Base-by-base conservation (phyloP, 2,888 invertebrate species). In the Hypercompe scribonia region DNA sequence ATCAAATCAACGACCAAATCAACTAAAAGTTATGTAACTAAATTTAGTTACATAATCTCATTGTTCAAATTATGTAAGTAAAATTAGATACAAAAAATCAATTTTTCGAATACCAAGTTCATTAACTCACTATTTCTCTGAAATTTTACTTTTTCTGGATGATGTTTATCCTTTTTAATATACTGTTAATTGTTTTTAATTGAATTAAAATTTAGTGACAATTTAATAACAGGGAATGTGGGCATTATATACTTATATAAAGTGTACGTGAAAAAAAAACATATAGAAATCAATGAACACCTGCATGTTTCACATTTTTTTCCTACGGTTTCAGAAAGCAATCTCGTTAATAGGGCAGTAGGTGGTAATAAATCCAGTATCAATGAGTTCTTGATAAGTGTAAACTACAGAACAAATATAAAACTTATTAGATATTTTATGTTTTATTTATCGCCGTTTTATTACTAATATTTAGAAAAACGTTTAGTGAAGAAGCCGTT, bases 391-490 rank as follows among this genome's bases (percentile, higher is more conserved):
- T 64, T 68, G 63, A 74, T 74, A 74, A 71, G 64, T 68, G 39
- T 36, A 64, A 42, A n/a, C 31, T 71, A 31, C 15, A 34, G 28
- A 68, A 71, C 71, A 74, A 71, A 74, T 71, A 74, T 65, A 61
- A 74, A 74, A 68, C 68, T 68, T 68, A 71, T 68, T 71, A 71
- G 70, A 71, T 71, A 71, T 74, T 71, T 74, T 71, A 74, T 74
- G 74, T 74, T 33, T 68, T 74, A 71, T 74, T 74, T 71, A 74
- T 74, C 64, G 65, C 33, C 50, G 74, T 71, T 74, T 64, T 42
- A 74, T 36, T 71, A 74, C 63, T 74, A 64, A 64, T 74, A 71
- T 74, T 68, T 46, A 65, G 46, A 65, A 61, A 65, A 65, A 71
- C 34, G 65, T 61, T 73, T 66, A 46, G 65, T 68, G 46, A 18